Base-by-base conservation (phyloP, 2,797 vertebrate genomes). In the Kryptopterus vitreolus region DNA sequence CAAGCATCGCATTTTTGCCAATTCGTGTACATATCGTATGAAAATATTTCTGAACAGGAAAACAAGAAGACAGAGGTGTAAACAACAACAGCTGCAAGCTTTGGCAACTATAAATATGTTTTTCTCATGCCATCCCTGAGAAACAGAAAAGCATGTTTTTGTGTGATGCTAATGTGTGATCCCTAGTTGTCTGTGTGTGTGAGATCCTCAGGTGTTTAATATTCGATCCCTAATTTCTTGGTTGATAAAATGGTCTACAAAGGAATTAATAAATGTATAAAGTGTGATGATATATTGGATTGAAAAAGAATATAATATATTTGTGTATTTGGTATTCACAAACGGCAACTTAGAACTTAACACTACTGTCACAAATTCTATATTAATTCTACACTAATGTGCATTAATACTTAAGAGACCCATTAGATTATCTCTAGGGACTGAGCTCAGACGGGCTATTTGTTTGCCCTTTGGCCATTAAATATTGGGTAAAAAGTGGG, bases 121-220 rank as follows among this genome's bases (percentile, higher is more conserved):
- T 74, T 73, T 20, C 11, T 24, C 52, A 9, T 73, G 52, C 33
- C 31, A 38, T 74, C 33, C 18, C 35, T 53, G 38, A 29, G 71
- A 74, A 43, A 58, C 7, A 10, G 33, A 57, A 72, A 71, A 57
- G 24, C n/a, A 16, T 74, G 31, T 10, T 29, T 69, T 50, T 69
- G 24, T 72, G 48, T 15, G 50, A 71, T n/a, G 22, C 8, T 26
- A 57, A 58, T 73, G 53, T 73, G 71, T 58, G 71, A 73, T 58
- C 33, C 71, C 33, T 57, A 24, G 71, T 38, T 73, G 52, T 18
- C 24, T 24, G 33, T 58, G 52, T 73, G 71, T 57, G 71, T 13
- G n/a, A n/a, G n/a, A n/a, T 57, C 52, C 12, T 72, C 20, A 38
- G 50, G 22, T 70, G 46, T 29, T 50, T 48, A 48, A 26, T 52